Base-by-base conservation (phyloP, 30 jellyfish, hydroid and myxozoan genomes). In the Turritopsis dohrnii region DNA sequence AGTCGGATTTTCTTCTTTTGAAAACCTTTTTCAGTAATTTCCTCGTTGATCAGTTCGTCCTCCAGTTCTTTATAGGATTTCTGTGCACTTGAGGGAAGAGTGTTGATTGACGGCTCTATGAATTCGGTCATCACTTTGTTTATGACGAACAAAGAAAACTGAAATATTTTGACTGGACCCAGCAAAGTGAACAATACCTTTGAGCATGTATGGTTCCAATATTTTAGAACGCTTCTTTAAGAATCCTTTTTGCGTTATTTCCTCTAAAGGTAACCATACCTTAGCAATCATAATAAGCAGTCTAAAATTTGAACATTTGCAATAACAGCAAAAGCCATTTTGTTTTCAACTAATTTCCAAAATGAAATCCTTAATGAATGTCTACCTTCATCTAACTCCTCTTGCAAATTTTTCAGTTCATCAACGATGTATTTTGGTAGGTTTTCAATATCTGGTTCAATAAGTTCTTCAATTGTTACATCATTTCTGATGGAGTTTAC, bases 201-300 rank as follows among this genome's bases (percentile, higher is more conserved):
- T 89, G 53, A 84, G 71, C 71, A 89, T 90, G 52, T 79, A 89
- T 1, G 96, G 96, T n/a, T 85, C 79, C 52, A 89, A 29, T 41
- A 89, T 73, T 87, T 81, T 89, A 52, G 93, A 18, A 28, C 96
- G 69, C 66, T 82, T 74, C 60, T 89, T 89, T 83, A 79, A 80
- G 85, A 66, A 84, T 29, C 96, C 96, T 82, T 89, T 89, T 53
- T 84, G 90, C 0, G 96, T 89, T 21, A 89, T 28, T 52, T 89
- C 96, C 76, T 90, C 96, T 89, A 54, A 71, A 65, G 52, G 60
- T 41, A 41, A 41, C 5, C 60, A 41, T 41, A 3, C 5, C 13
- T 41, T 41, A 5, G 13, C 5, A 41, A 41, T 41, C 60, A 41
- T 41, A n/a, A n/a, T n/a, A n/a, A n/a, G n/a, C n/a, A n/a, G n/a